These are phyloP conservation scores for Callithrix jacchus DNA, from an alignment of 2,113 vertebrate species.

Conservation along the genomic window DNA sequence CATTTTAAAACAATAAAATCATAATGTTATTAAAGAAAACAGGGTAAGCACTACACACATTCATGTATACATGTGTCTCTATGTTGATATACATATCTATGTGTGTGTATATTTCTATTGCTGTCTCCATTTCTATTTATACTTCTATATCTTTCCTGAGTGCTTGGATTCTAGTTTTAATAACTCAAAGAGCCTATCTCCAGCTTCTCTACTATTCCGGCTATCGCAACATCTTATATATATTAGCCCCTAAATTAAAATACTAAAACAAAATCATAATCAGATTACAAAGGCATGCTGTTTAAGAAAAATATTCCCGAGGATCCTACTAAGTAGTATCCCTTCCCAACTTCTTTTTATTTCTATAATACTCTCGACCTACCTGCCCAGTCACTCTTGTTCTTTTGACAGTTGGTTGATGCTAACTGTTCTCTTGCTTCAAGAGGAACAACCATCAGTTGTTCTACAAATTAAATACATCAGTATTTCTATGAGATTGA, in stretches of 20 bases:
- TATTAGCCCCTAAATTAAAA: not conserved
- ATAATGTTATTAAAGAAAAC: not conserved
- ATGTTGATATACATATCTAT: not conserved
- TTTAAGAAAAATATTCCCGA: not conserved
- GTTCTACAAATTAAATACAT: not conserved
- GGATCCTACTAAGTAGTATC: not conserved
- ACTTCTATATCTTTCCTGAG: not conserved
- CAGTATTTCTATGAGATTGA: not conserved
- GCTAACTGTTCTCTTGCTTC: not conserved
- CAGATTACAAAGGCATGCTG: not conserved
- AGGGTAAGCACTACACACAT: not conserved
- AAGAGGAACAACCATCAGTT: not conserved
- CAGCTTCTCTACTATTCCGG: not conserved
- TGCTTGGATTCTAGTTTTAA: not conserved
- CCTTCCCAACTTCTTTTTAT: not conserved
- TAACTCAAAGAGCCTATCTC: not conserved
- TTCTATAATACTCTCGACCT: not conserved
- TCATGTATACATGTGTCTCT: not conserved
- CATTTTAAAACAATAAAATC: not conserved
- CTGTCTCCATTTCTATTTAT: not conserved
- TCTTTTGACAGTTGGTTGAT: not conserved
- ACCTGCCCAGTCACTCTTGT: not conserved
- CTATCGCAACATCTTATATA: fast-evolving
- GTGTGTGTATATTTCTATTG: not conserved
- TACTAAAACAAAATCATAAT: not conserved